Evolutionary conservation across 1,140 invertebrate species (phyloP).

Genomic region (Bathynomus jamesi): DNA sequence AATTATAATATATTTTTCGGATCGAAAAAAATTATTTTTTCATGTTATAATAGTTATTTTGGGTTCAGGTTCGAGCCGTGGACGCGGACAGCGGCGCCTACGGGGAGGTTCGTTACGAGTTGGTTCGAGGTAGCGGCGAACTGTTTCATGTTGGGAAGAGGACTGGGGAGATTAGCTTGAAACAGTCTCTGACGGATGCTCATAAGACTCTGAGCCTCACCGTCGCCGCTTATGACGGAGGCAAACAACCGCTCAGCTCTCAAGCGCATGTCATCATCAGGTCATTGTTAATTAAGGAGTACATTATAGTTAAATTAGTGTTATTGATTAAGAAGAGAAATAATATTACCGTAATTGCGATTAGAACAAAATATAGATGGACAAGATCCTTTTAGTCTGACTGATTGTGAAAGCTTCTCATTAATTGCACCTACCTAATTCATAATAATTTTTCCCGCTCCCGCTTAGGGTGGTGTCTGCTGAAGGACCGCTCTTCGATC

Average conservation of each 20-base stretch:
- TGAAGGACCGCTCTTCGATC: constrained; percentile 77
- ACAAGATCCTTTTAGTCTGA: too few relatives aligned
- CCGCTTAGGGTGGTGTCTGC: constrained; percentile 79
- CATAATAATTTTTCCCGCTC: too few relatives aligned
- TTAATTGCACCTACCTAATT: too few relatives aligned
- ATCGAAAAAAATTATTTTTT: too few relatives aligned
- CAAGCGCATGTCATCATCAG: constrained; percentile 66
- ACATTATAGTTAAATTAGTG: too few relatives aligned
- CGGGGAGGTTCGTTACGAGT: constrained; percentile 8
- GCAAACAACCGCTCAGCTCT: constrained; percentile 70
- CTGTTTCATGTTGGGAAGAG: constrained; percentile 78
- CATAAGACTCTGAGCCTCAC: constrained; percentile 73
- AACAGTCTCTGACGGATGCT: constrained; percentile 73
- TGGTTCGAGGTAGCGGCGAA: constrained; percentile 60
- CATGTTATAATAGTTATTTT: background rate
- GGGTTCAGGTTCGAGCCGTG: constrained; percentile 5
- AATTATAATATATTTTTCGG: too few relatives aligned
- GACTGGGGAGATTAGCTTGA: constrained; percentile 76
- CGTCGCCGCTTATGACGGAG: constrained; percentile 86
- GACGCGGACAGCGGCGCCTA: constrained; percentile 9
- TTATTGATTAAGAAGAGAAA: too few relatives aligned
- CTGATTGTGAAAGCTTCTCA: too few relatives aligned
- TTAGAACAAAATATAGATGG: too few relatives aligned
- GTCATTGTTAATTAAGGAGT: too few relatives aligned
- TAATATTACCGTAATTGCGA: too few relatives aligned